These are phyloP conservation scores for Ovis canadensis DNA, from an alignment of 2,113 vertebrate species.

Conservation along the genomic window DNA sequence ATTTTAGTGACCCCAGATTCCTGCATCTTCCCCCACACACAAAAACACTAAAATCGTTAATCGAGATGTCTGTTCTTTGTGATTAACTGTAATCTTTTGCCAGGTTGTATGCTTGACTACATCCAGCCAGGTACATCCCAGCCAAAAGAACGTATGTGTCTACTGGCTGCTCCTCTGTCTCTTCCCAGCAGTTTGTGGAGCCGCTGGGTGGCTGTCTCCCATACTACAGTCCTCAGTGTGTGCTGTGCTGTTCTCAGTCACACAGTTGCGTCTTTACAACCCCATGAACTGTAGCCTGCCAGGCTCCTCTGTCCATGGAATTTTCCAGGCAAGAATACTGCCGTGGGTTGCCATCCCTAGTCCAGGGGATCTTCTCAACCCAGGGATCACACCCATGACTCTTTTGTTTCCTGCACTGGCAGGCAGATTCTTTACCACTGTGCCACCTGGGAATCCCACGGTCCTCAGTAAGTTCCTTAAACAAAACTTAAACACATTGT, in stretches of 20 bases:
- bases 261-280: neutral
- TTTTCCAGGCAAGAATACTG: neutral
- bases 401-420: neutral
- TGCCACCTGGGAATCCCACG: neutral
- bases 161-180: neutral
- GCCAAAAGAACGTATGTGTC: neutral
- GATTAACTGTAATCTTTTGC: neutral
- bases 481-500: neutral
- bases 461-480: neutral
- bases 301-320: neutral
- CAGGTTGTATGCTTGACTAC: neutral
- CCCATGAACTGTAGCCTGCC: rapidly evolving
- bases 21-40: neutral
- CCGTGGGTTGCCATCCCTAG: neutral
- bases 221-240: neutral
- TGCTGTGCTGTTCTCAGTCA: neutral
- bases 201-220: neutral
- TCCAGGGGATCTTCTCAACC: neutral
- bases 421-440: neutral
- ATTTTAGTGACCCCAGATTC: neutral
- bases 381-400: neutral
- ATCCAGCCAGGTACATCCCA: neutral
- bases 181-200: neutral
- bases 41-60: neutral
- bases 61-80: neutral